These are phyloP conservation scores for Norana najaformis DNA, from an alignment of 2,888 invertebrate species.

Conservation along the genomic window DNA sequence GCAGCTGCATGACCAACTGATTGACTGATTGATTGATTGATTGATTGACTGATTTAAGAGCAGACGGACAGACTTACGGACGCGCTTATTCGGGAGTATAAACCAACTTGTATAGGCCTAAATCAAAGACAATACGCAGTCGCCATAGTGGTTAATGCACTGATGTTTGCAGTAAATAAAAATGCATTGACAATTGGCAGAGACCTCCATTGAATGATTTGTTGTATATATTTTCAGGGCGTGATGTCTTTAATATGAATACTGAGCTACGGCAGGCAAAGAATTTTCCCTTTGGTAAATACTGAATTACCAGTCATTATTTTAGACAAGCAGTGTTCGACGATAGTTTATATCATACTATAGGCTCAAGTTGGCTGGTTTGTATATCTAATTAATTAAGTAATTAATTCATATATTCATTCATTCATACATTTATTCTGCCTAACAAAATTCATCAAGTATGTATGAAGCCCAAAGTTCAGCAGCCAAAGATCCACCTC, in stretches of 20 bases:
- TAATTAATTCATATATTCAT: too few species aligned
- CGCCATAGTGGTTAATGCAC: background rate
- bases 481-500: too few species aligned
- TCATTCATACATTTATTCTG: background rate
- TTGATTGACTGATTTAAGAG: background rate
- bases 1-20: background rate
- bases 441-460: background rate
- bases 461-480: too few species aligned
- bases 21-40: background rate
- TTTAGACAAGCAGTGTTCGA: background rate
- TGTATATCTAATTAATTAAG: background rate
- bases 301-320: too few species aligned
- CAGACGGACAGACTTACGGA: too few species aligned
- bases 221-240: background rate
- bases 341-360: background rate
- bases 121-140: too few species aligned
- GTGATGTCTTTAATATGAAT: background rate
- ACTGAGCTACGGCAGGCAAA: constrained; percentile 13
- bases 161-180: background rate
- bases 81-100: too few species aligned
- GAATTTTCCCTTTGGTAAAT: background rate
- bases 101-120: too few species aligned
- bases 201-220: background rate
- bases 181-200: background rate
- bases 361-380: background rate